A percentile compares a stretch with the other conserved stretches of the same genome.
These are phyloP conservation scores for Agrotis segetum DNA, from an alignment of 2,888 invertebrate species.

Conservation along the genomic window DNA sequence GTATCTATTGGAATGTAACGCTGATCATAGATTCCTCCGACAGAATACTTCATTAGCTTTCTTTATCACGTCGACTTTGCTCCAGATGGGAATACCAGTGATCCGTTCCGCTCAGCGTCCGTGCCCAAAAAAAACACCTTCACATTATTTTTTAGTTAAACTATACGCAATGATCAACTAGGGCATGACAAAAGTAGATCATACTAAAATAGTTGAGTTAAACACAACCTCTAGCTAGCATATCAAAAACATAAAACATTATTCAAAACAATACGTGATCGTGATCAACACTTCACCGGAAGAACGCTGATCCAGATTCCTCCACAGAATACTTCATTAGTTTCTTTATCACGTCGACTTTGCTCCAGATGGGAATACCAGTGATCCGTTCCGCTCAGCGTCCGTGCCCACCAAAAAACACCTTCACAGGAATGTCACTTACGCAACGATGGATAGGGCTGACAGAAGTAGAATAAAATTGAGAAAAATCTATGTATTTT, in stretches of 20 bases:
- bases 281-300: slow-evolving; percentile 58
- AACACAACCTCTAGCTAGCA: not conserved
- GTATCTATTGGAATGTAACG: too few relatives aligned
- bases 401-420: slow-evolving; percentile 81
- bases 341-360: slow-evolving; percentile 69
- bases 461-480: not conserved
- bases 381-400: slow-evolving; percentile 83
- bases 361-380: slow-evolving; percentile 72
- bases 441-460: slow-evolving; percentile 70
- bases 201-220: too few relatives aligned
- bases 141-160: too few relatives aligned
- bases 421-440: slow-evolving; percentile 83
- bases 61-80: slow-evolving; percentile 67
- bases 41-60: slow-evolving; percentile 75
- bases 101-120: slow-evolving; percentile 83
- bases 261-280: slow-evolving; percentile 40
- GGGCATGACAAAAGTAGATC: too few relatives aligned
- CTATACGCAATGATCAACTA: too few relatives aligned
- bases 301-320: slow-evolving; percentile 70
- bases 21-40: slow-evolving; percentile 70
- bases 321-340: slow-evolving; percentile 73
- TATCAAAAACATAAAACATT: not conserved
- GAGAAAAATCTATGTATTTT: not conserved
- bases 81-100: slow-evolving; percentile 71
- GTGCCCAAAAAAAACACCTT: slow-evolving; percentile 81